phyloP scores from a whole-genome alignment of 1,140 invertebrate species.

The Drusus annulatus region DNA sequence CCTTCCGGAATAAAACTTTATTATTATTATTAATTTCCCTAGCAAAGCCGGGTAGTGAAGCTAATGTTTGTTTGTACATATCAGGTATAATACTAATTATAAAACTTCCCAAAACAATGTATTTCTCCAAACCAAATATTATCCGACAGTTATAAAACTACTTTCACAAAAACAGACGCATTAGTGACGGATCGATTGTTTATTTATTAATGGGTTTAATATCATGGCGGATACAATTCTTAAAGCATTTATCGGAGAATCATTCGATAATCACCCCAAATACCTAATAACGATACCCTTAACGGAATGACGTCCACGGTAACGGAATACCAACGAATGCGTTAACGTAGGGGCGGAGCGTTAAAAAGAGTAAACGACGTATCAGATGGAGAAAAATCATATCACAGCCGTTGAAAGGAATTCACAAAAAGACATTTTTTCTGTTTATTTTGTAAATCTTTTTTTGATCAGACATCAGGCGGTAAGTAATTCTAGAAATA shows the following conservation, averaged over 20 bases:
- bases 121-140: conserved; percentile 15
- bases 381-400: too few species aligned
- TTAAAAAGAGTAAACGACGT: too few species aligned
- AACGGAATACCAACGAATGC: conserved; percentile 32
- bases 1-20: too few species aligned
- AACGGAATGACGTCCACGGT: neutral
- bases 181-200: conserved; percentile 32
- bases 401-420: too few species aligned
- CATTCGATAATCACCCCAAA: conserved; percentile 28
- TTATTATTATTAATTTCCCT: too few species aligned
- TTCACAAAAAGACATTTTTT: too few species aligned
- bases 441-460: too few species aligned
- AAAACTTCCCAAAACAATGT: neutral
- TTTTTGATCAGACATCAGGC: too few species aligned
- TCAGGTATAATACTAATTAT: too few species aligned
- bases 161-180: conserved; percentile 41
- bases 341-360: conserved; percentile 18
- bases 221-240: conserved; percentile 42
- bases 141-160: neutral
- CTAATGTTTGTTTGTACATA: too few species aligned
- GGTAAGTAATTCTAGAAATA: too few species aligned
- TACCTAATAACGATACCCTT: neutral
- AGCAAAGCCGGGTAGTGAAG: too few species aligned
- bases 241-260: conserved; percentile 21
- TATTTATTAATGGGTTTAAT: conserved; percentile 54